Evolutionary conservation across 2,888 invertebrate genomes (phyloP), one percentile per base, ranked within the genome.

Genomic region (Cheilosia scutellata): DNA sequence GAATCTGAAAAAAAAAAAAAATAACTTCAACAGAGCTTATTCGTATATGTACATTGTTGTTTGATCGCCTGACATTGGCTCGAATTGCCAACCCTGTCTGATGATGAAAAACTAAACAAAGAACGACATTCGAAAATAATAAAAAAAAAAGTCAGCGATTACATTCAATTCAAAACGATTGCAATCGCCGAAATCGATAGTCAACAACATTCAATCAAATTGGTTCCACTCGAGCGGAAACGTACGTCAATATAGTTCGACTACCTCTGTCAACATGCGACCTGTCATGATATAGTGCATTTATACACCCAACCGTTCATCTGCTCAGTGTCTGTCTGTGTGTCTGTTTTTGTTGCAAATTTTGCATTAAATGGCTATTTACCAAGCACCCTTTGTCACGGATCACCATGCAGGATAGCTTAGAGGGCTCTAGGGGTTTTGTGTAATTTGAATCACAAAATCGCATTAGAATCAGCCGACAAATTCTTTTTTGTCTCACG

Each of bases 381-480:
- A 55, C 62, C 20, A 58, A 53, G 31, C 33, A 53, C 58, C 70
- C 47, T 47, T 16, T 47, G 47, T 20, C 20, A 47, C 16, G 47
- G 47, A 47, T 47, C 20, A 47, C 2, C 9, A 47, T 2, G 33
- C 9, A 9, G 11, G 33, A 37, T 37, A 37, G 11, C 4, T 2
- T 3, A 3, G 4, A 37, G 33, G 31, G 16, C 16, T 44, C 6
- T 3, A 7, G 9, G 20, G 47, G 16, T 16, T 47, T 47, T 31
- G 60, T 62, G 77, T 77, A 70, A 77, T 77, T 77, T 70, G 77
- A 77, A 70, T 70, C 77, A 70, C 37, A 62, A 77, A 77, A 77
- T 70, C 77, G 70, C 60, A 77, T 77, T 55, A 70, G 44, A 70
- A 27, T 27, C 53, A 55, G n/a, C 27, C 53, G 31, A n/a, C 5